Percentiles rank a stretch among this genome's conserved stretches.
Conservation (phyloP, 2,113 vertebrate species). For the Perca fluviatilis region DNA sequence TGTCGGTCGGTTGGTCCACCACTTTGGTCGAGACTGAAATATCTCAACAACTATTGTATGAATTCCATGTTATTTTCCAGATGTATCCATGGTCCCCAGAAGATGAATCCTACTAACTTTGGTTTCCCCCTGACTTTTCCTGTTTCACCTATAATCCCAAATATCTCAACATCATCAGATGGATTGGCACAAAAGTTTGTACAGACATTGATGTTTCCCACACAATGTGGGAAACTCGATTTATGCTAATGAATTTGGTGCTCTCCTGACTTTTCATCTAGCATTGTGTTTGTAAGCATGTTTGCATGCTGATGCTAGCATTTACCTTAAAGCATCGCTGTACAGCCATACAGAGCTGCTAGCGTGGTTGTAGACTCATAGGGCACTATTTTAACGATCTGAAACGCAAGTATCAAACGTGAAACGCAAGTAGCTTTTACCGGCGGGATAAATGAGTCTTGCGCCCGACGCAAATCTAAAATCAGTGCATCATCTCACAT, state of each 20-base stretch:
- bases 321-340: neutral
- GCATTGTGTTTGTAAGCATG: neutral
- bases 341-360: neutral
- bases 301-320: neutral
- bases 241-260: neutral
- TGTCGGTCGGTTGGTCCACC: neutral
- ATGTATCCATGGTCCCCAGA: neutral
- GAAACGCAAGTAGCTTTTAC: no score
- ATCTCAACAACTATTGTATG: rapidly evolving
- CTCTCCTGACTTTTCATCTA: neutral
- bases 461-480: no score
- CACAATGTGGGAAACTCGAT: no score
- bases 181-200: neutral
- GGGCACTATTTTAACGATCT: no score
- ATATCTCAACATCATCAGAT: neutral
- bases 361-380: neutral
- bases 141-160: neutral
- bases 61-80: neutral
- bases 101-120: neutral
- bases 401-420: no score
- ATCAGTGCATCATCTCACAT: no score
- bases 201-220: neutral
- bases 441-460: no score
- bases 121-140: neutral
- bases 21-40: neutral